Base-by-base conservation (phyloP, 2,888 invertebrate species). In the Drosophila koepferae region DNA sequence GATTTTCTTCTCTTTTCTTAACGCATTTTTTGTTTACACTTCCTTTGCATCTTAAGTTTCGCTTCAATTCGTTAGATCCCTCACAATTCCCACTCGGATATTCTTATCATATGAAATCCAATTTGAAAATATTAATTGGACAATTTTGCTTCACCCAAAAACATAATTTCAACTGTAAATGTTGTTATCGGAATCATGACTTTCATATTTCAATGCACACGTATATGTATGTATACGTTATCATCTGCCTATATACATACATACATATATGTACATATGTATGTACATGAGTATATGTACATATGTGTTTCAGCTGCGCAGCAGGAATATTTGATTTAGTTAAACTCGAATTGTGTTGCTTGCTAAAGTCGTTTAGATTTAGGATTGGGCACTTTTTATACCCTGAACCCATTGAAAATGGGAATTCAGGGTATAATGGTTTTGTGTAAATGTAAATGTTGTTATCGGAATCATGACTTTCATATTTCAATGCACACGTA, bases 391-490 rank as follows among this genome's bases (percentile, higher is more conserved):
- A 20, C 12, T 18, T 20, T 44, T 5, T n/a, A n/a, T n/a, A n/a
- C n/a, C n/a, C n/a, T n/a, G n/a, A n/a, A n/a, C n/a, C n/a, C n/a
- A n/a, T n/a, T n/a, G n/a, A n/a, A n/a, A n/a, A n/a, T n/a, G n/a
- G n/a, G n/a, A n/a, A n/a, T n/a, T n/a, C n/a, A n/a, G n/a, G n/a
- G n/a, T n/a, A n/a, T n/a, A n/a, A n/a, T n/a, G n/a, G n/a, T n/a
- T n/a, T n/a, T n/a, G n/a, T n/a, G n/a, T n/a, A n/a, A n/a, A n/a
- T 62, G 55, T 76, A 16, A 72, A 77, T 79, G 75, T 74, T 80
- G 67, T 55, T 72, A 64, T 69, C 68, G 71, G 16, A 48, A 75
- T 81, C 74, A 23, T 58, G 28, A 53, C 5, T 23, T 31, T 63
- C 34, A 51, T 67, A 23, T 48, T 38, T 18, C 6, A 40, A 16